Conservation (phyloP, 2,888 invertebrate species). For the Spodoptera littoralis region DNA sequence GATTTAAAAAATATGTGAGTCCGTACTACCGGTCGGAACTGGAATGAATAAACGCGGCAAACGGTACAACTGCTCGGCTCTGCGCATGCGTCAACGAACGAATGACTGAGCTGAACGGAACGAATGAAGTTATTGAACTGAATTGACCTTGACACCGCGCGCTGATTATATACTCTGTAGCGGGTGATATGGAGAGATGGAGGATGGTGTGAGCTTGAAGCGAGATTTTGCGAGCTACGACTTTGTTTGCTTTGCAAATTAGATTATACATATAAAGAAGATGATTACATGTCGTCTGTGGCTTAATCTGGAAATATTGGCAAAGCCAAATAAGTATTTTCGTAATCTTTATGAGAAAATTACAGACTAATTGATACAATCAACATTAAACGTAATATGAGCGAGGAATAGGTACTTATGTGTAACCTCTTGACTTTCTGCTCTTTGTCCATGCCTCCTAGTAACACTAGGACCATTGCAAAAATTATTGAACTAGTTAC, state of each 20-base stretch:
- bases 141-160: constrained; percentile 51
- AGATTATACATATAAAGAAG: constrained; percentile 31
- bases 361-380: background rate
- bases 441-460: constrained; percentile 4
- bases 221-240: constrained; percentile 14
- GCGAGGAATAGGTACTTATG: background rate
- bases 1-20: constrained; percentile 57
- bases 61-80: constrained; percentile 46
- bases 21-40: constrained; percentile 71
- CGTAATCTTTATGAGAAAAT: background rate
- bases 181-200: constrained; percentile 14
- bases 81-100: constrained; percentile 65
- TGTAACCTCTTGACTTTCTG: constrained; percentile 4
- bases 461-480: constrained; percentile 8
- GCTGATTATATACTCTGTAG: constrained; percentile 53
- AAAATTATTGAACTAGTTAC: constrained; percentile 2
- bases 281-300: constrained; percentile 29
- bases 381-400: constrained; percentile 1
- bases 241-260: constrained; percentile 56
- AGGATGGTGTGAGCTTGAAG: constrained; percentile 30
- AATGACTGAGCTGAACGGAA: constrained; percentile 60
- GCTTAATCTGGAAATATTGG: constrained; percentile 20
- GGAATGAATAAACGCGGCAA: constrained; percentile 70
- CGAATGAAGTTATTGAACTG: constrained; percentile 60
- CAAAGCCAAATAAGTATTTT: constrained; percentile 8